Evolutionary conservation across 2,888 invertebrate genomes (phyloP), one percentile per base, ranked within the genome.

Genomic region (Lissocephala sabroskyi): DNA sequence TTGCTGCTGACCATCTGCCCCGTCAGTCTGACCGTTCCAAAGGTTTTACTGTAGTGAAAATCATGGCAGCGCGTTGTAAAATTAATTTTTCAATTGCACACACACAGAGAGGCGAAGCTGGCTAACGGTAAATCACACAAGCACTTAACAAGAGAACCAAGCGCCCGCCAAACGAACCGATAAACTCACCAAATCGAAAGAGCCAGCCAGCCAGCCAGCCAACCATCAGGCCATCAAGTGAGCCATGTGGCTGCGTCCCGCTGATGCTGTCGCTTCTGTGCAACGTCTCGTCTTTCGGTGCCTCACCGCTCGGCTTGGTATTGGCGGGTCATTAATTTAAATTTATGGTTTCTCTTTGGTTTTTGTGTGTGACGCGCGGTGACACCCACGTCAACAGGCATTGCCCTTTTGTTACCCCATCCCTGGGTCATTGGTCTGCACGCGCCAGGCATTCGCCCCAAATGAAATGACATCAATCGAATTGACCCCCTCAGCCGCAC

Each of bases 241-340:
- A n/a, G n/a, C n/a, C n/a, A n/a, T n/a, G n/a, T n/a, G n/a, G n/a
- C n/a, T n/a, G n/a, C n/a, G n/a, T n/a, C n/a, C n/a, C n/a, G n/a
- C n/a, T n/a, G 59, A 59, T 67, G 55, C 58, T 59, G 40, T 32
- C 45, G 41, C 45, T 40, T 51, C n/a, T n/a, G n/a, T 45, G 44
- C 47, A 40, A 41, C 30, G 59, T 62, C 59, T 67, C 54, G 51
- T 28, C 52, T 54, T 49, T 51, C 51, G 49, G 41, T 10, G 14
- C 13, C 17, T 3, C 55, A 37, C 45, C 42, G 48, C 41, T 19
- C 18, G 37, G 6, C n/a, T 35, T 16, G 39, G 48, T 45, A 45
- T 62, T 39, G 39, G 57, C 59, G 71, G 76, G 80, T 79, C 79
- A 80, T 81, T 80, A 81, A 81, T 79, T 80, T 77, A 67, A 79